Evolutionary conservation across 37 sponge, comb jelly and placozoan species (phyloP), one percentile per base, ranked within the genome.

Genomic region (Amphimedon queenslandica): DNA sequence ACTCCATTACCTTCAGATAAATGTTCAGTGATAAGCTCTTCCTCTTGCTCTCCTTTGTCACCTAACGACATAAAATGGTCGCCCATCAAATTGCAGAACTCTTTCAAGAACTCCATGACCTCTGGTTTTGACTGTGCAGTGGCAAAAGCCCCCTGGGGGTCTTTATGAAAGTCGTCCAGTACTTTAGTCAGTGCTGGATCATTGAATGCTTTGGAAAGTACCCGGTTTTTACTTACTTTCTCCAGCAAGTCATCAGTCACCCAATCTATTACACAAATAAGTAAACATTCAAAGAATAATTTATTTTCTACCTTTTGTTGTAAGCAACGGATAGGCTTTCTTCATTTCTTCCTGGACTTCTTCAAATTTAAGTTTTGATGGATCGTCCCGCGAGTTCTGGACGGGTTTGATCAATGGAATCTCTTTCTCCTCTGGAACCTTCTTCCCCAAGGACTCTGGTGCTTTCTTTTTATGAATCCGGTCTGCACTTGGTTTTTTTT

Each of bases 281-380:
- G n/a, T n/a, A n/a, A n/a, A n/a, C n/a, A n/a, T n/a, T n/a, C 21
- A 61, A 61, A 61, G 64, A 61, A 61, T n/a, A 27, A 28, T 47
- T 18, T 20, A 27, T 42, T 16, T 42, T 42, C 8, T 32, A 84
- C 90, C 81, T 42, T 69, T 34, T 4, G 72, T 73, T 24, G 41
- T 13, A 2, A 84, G 77, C 2, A 79, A 53, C 5, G 89, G 84
- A 32, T 40, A 57, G 0, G 77, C 36, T 40, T 80, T 67, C 58
- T 84, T 90, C 77, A 90, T 55, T 5, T 85, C 85, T 2, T 84
- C 79, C 42, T 90, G 90, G 0, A 90, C 90, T 38, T 90, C 90
- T 6, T 55, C 60, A 21, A 79, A 1, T 11, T 30, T 39, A 36
- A 79, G 32, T 24, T 58, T 34, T 10, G 34, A 55, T 3, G 79